These are phyloP conservation scores for Ridgeia piscesae DNA, from an alignment of 1,140 invertebrate genomes.

Conservation along the genomic window DNA sequence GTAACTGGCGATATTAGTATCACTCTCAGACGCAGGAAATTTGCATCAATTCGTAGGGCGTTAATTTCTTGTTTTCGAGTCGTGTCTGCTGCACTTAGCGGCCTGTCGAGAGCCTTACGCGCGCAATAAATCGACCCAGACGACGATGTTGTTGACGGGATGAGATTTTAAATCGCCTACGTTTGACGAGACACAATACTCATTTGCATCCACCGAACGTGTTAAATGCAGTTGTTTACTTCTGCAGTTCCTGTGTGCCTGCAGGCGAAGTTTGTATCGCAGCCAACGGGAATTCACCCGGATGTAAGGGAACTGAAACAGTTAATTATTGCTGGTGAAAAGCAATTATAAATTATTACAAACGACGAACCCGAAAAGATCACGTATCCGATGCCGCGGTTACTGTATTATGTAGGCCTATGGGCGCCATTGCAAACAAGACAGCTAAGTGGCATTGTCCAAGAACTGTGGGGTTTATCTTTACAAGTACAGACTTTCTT, in stretches of 20 bases:
- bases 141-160: not conserved
- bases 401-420: not conserved
- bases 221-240: not conserved
- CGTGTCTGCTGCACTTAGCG: not conserved
- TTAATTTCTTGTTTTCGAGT: not conserved
- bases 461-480: too few relatives aligned
- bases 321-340: not conserved
- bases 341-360: not conserved
- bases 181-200: not conserved
- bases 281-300: not conserved
- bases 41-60: not conserved
- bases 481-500: too few relatives aligned
- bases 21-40: not conserved
- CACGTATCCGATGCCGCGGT: not conserved
- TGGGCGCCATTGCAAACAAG: not conserved
- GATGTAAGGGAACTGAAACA: not conserved
- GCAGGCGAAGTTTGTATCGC: not conserved
- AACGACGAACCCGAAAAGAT: not conserved
- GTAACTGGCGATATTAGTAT: not conserved
- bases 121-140: not conserved
- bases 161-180: not conserved
- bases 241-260: not conserved
- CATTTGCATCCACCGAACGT: not conserved
- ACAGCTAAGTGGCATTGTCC: not conserved
- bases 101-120: not conserved